phyloP scores from a whole-genome alignment of 2,113 vertebrate species.

The Cavia porcellus region DNA sequence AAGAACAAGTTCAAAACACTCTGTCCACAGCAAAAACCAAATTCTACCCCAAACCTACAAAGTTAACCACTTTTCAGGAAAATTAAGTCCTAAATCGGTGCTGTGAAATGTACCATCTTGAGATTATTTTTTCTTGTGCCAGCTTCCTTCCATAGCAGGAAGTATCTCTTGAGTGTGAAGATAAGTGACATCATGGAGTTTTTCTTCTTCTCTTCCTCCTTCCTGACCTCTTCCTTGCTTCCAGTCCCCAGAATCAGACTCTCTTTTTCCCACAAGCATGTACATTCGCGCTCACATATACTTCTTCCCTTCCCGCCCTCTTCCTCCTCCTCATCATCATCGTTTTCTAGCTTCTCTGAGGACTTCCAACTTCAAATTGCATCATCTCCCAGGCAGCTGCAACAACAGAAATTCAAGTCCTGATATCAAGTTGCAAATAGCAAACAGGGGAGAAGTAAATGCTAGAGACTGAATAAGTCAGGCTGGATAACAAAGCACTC shows the following conservation, averaged over 20 bases:
- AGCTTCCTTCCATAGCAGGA: neutral
- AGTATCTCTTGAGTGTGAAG: neutral
- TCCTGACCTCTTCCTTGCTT: neutral
- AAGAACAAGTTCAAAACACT: constrained; percentile 67
- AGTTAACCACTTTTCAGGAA: constrained; percentile 40
- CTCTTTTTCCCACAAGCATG: neutral
- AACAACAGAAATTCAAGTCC: constrained; percentile 45
- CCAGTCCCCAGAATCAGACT: neutral
- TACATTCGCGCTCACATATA: neutral
- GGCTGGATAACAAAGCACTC: neutral
- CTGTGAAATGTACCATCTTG: constrained; percentile 21
- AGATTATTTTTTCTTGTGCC: neutral
- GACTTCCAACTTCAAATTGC: neutral
- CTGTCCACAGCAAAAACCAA: constrained; percentile 58
- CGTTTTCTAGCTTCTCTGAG: constrained; percentile 12
- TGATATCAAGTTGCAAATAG: constrained; percentile 46
- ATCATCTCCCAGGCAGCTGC: constrained; percentile 62
- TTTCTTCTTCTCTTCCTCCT: neutral
- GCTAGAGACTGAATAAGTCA: neutral
- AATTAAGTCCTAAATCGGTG: constrained; percentile 36
- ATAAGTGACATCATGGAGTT: neutral
- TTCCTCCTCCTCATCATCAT: neutral
- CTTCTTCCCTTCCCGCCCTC: neutral
- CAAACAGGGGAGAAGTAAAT: constrained; percentile 39
- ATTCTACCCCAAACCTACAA: constrained; percentile 34